Evolutionary conservation across 2,888 invertebrate genomes (phyloP).

Genomic region (Vesta saturnalis): DNA sequence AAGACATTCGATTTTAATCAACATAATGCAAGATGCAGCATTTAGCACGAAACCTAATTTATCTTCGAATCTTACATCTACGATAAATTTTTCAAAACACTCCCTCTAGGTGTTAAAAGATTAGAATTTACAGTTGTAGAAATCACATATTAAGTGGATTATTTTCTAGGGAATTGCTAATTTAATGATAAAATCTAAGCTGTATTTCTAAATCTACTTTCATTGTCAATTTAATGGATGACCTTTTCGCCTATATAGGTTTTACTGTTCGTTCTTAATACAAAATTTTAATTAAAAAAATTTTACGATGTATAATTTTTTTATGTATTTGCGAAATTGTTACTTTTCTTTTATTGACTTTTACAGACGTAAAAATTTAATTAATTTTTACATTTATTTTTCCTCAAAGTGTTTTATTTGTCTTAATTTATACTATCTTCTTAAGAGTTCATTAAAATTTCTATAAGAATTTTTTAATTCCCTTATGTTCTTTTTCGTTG

Average conservation of each 20-base stretch:
- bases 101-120: slow-evolving; percentile 5
- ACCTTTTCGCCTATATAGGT: background rate
- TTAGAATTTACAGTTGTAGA: slow-evolving; percentile 8
- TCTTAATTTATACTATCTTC: background rate
- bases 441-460: background rate
- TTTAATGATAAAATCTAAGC: slow-evolving; percentile 11
- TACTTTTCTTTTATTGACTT: background rate
- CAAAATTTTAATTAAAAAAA: no score
- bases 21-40: slow-evolving; percentile 8
- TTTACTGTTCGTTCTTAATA: no score
- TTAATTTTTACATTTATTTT: no score
- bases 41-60: slow-evolving; percentile 14
- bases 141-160: slow-evolving; percentile 11
- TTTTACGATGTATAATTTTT: no score
- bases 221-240: background rate
- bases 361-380: background rate
- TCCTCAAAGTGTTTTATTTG: background rate
- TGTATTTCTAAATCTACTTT: background rate
- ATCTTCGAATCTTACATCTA: slow-evolving; percentile 2
- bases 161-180: slow-evolving; percentile 6
- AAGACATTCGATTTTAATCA: slow-evolving; percentile 4
- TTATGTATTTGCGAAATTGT: background rate
- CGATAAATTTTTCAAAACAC: slow-evolving; percentile 8
- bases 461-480: no score
- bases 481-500: no score